A percentile compares a stretch with the other conserved stretches of the same genome.
Conservation (phyloP, 1,140 invertebrate genomes). For the Euwallacea fornicatus region DNA sequence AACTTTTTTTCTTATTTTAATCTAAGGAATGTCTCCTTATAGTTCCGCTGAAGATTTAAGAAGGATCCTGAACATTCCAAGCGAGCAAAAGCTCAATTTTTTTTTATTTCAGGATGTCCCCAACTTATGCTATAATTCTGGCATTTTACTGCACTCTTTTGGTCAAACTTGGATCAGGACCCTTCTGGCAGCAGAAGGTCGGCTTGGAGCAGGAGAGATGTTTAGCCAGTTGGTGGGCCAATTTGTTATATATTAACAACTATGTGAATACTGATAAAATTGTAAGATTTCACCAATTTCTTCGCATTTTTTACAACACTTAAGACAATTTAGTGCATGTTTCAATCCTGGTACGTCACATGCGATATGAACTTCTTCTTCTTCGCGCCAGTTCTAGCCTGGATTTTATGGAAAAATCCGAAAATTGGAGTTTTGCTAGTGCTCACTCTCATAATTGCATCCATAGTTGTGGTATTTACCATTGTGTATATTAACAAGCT, state of each 20-base stretch:
- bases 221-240: constrained; percentile 77
- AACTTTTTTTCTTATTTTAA: too few species aligned
- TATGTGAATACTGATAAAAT: constrained; percentile 68
- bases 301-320: neutral
- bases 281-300: constrained; percentile 53
- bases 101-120: constrained; percentile 63
- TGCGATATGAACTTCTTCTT: constrained; percentile 86
- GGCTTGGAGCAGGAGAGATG: constrained; percentile 67
- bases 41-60: too few species aligned
- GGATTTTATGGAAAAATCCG: constrained; percentile 67
- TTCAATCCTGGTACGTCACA: constrained; percentile 87
- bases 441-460: constrained; percentile 57
- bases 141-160: constrained; percentile 73
- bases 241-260: constrained; percentile 84
- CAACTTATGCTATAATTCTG: constrained; percentile 68
- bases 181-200: constrained; percentile 67
- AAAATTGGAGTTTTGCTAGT: constrained; percentile 58
- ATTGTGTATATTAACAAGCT: constrained; percentile 62
- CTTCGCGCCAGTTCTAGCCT: constrained; percentile 73
- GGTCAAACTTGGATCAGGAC: constrained; percentile 65
- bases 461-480: constrained; percentile 63
- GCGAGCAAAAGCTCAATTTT: neutral
- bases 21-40: too few species aligned
- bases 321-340: constrained; percentile 75
- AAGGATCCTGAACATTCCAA: too few species aligned